Percentiles rank a stretch among this genome's conserved stretches.
Evolutionary conservation across 2,888 invertebrate genomes (phyloP).

Genomic region (Hirtodrosophila duncani): DNA sequence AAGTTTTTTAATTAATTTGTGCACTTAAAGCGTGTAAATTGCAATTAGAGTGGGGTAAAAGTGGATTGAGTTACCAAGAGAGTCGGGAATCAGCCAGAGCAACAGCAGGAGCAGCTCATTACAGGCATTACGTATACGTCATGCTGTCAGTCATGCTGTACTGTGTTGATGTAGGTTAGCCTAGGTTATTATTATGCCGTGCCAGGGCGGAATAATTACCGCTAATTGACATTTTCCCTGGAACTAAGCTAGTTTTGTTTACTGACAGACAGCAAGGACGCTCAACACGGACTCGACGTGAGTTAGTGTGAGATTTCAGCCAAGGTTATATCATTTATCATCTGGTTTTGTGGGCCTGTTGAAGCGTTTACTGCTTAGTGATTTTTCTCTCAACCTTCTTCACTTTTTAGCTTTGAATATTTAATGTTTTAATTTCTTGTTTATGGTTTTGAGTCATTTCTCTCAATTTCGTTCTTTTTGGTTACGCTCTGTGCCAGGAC

Average conservation of each 20-base stretch:
- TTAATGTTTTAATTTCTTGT: no score
- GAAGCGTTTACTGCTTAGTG: no score
- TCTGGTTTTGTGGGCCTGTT: no score
- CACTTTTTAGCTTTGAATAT: no score
- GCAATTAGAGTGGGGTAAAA: slow-evolving; percentile 41
- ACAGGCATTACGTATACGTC: not conserved
- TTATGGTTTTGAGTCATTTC: no score
- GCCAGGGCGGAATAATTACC: slow-evolving; percentile 54
- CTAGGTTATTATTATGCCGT: slow-evolving; percentile 52
- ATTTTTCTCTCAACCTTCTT: no score
- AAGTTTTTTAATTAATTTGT: slow-evolving; percentile 59
- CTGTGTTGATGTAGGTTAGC: slow-evolving; percentile 46
- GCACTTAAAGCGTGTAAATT: slow-evolving; percentile 61
- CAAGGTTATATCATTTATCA: slow-evolving; percentile 27
- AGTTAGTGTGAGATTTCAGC: slow-evolving; percentile 19
- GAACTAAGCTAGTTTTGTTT: slow-evolving; percentile 24
- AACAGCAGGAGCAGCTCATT: not conserved
- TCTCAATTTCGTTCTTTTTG: slow-evolving; percentile 17
- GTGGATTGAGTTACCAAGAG: slow-evolving; percentile 52
- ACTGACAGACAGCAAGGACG: not conserved
- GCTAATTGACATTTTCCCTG: slow-evolving; percentile 59
- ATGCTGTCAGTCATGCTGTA: slow-evolving; percentile 25
- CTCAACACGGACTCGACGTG: not conserved
- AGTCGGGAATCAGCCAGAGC: not conserved
- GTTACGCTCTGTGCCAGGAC: slow-evolving; percentile 7